Conservation (phyloP, 2,888 invertebrate genomes). For the Eledone cirrhosa region DNA sequence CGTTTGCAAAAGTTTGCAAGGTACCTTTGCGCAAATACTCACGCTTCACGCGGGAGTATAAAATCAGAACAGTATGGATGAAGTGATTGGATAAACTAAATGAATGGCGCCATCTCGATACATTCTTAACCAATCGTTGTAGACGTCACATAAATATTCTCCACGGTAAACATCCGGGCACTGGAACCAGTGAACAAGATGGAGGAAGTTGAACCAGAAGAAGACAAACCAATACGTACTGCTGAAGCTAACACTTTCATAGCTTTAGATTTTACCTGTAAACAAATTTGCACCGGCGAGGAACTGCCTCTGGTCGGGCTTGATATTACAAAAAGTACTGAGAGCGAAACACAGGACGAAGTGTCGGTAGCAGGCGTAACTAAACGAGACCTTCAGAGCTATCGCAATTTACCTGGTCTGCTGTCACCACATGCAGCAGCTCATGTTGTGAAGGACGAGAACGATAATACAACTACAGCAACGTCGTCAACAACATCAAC, state of each 20-base stretch:
- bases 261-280: not conserved
- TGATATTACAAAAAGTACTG: constrained; percentile 37
- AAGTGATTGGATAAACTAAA: not conserved
- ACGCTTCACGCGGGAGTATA: constrained; percentile 31
- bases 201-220: constrained; percentile 43
- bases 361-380: constrained; percentile 12
- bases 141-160: constrained; percentile 7
- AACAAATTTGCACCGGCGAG: not conserved
- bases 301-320: constrained; percentile 25
- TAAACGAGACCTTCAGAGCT: constrained; percentile 40
- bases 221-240: not conserved
- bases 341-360: constrained; percentile 29
- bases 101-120: constrained; percentile 10
- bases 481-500: not conserved
- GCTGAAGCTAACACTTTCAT: not conserved
- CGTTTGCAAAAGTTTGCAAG: constrained; percentile 40
- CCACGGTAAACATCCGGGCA: constrained; percentile 36
- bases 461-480: constrained; percentile 14
- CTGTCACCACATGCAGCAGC: constrained; percentile 40
- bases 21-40: constrained; percentile 37
- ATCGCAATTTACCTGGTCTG: constrained; percentile 52
- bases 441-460: constrained; percentile 36
- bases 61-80: not conserved
- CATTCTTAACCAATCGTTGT: constrained; percentile 35
- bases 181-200: constrained; percentile 44